Percentiles rank a stretch among this genome's conserved stretches.
These are phyloP conservation scores for Nomia melanderi DNA, from an alignment of 1,140 invertebrate genomes.

Conservation along the genomic window DNA sequence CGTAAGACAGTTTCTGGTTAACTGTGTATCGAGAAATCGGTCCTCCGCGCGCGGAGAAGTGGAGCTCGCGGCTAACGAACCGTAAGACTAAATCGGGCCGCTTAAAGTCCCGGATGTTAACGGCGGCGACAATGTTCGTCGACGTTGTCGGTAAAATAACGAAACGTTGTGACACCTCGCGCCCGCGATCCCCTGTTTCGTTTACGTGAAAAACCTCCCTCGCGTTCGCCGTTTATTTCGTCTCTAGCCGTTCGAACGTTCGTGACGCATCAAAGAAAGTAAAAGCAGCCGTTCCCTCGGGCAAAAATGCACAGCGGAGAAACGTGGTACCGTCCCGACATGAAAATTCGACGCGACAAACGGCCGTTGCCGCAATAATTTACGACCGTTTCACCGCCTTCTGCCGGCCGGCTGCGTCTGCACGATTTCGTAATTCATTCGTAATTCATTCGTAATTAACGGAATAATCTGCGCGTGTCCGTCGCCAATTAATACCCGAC, in stretches of 20 bases:
- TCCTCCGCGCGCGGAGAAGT: background rate
- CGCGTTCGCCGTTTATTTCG: constrained; percentile 6
- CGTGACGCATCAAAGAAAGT: background rate
- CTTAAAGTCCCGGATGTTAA: constrained; percentile 54
- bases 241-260: background rate
- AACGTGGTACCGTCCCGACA: background rate
- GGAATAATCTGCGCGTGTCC: background rate
- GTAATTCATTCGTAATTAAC: background rate
- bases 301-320: background rate
- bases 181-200: constrained; percentile 38
- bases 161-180: constrained; percentile 50
- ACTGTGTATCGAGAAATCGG: constrained; percentile 34
- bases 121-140: constrained; percentile 32
- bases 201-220: constrained; percentile 18
- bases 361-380: background rate
- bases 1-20: constrained; percentile 25
- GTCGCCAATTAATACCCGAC: background rate
- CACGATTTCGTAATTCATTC: background rate
- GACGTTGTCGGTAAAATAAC: constrained; percentile 46
- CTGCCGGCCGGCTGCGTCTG: too few species aligned
- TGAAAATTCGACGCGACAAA: background rate
- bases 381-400: background rate
- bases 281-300: background rate
- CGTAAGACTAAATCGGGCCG: constrained; percentile 42
- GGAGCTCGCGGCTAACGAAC: constrained; percentile 48